phyloP scores from a whole-genome alignment of 2,888 invertebrate genomes.

The Tineola bisselliella region DNA sequence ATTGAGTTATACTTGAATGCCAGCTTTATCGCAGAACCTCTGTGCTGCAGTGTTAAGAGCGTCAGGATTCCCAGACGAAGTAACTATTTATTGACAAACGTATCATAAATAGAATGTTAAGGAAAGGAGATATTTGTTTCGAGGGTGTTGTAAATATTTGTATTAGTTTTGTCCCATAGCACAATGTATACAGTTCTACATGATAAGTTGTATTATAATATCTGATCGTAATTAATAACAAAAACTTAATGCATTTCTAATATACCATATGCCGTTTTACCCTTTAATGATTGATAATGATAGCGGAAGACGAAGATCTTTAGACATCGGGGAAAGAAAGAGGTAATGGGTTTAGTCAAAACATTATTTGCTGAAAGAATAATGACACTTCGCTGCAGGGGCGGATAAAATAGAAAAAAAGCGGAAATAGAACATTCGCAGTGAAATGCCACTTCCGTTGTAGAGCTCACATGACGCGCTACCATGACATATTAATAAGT shows the following conservation, averaged over 20 bases:
- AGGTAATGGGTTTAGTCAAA: slow-evolving; percentile 57
- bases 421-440: slow-evolving; percentile 54
- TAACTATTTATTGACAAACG: no score
- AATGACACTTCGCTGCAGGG: slow-evolving; percentile 51
- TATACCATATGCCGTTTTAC: slow-evolving; percentile 13
- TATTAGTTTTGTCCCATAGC: no score
- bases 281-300: slow-evolving; percentile 47
- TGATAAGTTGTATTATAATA: no score
- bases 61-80: no score
- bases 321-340: slow-evolving; percentile 19
- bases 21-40: no score
- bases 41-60: no score
- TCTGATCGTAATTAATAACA: neutral
- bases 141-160: no score
- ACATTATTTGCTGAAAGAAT: slow-evolving; percentile 63
- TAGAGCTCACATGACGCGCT: slow-evolving; percentile 32
- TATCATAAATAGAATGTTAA: no score
- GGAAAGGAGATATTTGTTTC: no score
- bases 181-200: no score
- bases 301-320: slow-evolving; percentile 20
- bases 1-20: no score
- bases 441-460: slow-evolving; percentile 46
- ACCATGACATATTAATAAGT: slow-evolving; percentile 21
- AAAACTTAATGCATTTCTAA: neutral
- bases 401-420: slow-evolving; percentile 35